A percentile compares a stretch with the other conserved stretches of the same genome.
phyloP scores from a whole-genome alignment of 2,797 vertebrate species.

The Distichodus sexfasciatus region DNA sequence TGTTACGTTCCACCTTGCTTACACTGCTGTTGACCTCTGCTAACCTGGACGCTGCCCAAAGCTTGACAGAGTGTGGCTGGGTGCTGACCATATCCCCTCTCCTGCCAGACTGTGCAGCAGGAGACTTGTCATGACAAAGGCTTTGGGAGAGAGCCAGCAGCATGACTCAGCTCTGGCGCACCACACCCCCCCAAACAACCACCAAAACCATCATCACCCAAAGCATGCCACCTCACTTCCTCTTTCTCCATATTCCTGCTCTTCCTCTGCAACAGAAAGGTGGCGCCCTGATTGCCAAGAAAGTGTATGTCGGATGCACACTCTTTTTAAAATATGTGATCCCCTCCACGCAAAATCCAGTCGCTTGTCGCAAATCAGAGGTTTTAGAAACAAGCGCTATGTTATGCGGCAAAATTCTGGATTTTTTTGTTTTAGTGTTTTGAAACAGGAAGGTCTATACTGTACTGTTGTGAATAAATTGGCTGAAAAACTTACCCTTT shows the following conservation, averaged over 20 bases:
- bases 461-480: too few relatives aligned
- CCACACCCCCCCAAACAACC: not conserved
- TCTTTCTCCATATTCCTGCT: not conserved
- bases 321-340: too few relatives aligned
- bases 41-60: slow-evolving; percentile 22
- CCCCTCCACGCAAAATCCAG: too few relatives aligned
- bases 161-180: not conserved
- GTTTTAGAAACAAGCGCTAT: too few relatives aligned
- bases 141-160: slow-evolving; percentile 31
- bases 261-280: not conserved
- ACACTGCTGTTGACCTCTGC: slow-evolving; percentile 26
- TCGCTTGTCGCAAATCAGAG: too few relatives aligned
- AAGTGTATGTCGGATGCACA: too few relatives aligned
- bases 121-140: slow-evolving; percentile 30
- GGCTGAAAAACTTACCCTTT: too few relatives aligned
- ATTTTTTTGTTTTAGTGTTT: too few relatives aligned
- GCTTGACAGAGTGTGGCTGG: slow-evolving; percentile 13
- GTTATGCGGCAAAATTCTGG: too few relatives aligned
- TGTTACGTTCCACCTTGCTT: slow-evolving; percentile 16
- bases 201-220: slow-evolving; percentile 39
- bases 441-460: too few relatives aligned
- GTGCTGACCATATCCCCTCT: slow-evolving; percentile 32
- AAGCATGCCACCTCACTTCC: slow-evolving; percentile 17
- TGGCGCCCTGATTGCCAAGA: not conserved
- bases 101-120: slow-evolving; percentile 13